phyloP scores from a whole-genome alignment of 2,113 vertebrate genomes.

The Muntiacus reevesi region DNA sequence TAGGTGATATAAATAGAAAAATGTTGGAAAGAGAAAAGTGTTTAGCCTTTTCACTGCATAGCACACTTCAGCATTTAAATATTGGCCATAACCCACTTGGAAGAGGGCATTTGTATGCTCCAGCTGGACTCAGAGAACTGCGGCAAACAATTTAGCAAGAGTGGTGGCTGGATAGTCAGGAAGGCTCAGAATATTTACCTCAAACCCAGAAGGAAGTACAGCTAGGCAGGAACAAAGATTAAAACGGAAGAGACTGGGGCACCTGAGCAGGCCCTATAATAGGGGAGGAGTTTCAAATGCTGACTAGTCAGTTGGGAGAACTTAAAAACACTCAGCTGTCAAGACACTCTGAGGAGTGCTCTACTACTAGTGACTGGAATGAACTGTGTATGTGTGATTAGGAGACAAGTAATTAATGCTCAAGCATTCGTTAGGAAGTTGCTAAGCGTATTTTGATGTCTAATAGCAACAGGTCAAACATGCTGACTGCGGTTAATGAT shows the following conservation, averaged over 20 bases:
- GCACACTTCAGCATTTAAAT: neutral
- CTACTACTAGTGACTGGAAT: neutral
- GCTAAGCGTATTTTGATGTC: neutral
- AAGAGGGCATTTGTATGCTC: neutral
- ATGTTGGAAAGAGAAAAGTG: neutral
- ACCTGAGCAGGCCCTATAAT: neutral
- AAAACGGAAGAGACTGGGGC: neutral
- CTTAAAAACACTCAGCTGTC: neutral
- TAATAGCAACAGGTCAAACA: neutral
- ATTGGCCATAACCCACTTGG: neutral
- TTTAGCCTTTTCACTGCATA: neutral
- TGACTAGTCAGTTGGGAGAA: neutral
- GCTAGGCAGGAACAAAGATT: neutral
- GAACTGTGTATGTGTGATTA: neutral
- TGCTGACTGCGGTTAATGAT: slow-evolving; percentile 36
- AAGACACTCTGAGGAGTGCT: neutral
- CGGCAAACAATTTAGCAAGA: neutral
- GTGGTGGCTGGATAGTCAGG: neutral
- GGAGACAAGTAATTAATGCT: neutral
- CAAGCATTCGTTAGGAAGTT: slow-evolving; percentile 19
- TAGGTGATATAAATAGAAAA: neutral
- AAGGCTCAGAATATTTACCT: neutral
- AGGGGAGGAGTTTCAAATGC: neutral
- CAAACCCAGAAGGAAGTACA: neutral
- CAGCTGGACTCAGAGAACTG: neutral